Percentiles rank a stretch among this genome's conserved stretches.
Evolutionary conservation across 2,888 invertebrate species (phyloP).

Genomic region (Palloptera scutellata): DNA sequence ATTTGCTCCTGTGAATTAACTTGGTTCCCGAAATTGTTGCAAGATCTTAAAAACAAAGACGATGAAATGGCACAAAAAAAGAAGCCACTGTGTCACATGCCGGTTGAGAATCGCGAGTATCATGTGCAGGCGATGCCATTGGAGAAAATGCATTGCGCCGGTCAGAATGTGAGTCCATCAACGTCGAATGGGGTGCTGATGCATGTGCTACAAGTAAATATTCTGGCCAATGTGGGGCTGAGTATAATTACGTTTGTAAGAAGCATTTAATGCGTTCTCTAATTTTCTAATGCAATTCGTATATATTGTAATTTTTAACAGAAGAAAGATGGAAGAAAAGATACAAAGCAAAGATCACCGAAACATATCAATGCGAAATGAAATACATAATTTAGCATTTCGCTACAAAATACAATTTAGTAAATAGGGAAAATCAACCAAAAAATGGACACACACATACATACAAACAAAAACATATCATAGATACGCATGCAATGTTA

Average conservation of each 20-base stretch:
- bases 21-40: slow-evolving; percentile 87
- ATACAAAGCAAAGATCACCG: no score
- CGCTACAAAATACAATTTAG: no score
- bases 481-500: slow-evolving; percentile 42
- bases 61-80: slow-evolving; percentile 91
- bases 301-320: no score
- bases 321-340: no score
- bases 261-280: slow-evolving; percentile 46
- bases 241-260: slow-evolving; percentile 51
- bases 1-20: slow-evolving; percentile 86
- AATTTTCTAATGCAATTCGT: slow-evolving; percentile 23
- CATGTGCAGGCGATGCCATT: slow-evolving; percentile 82
- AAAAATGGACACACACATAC: slow-evolving; percentile 7
- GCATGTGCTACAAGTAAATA: slow-evolving; percentile 59
- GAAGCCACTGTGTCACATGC: slow-evolving; percentile 83
- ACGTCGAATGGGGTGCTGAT: slow-evolving; percentile 56
- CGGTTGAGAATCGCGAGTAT: slow-evolving; percentile 82
- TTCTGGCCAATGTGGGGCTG: slow-evolving; percentile 52
- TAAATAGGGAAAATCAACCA: slow-evolving; percentile 32
- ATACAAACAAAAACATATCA: slow-evolving; percentile 27
- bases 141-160: slow-evolving; percentile 83
- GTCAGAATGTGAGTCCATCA: slow-evolving; percentile 66
- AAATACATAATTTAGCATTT: no score
- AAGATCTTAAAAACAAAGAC: slow-evolving; percentile 79
- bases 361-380: no score